Evolutionary conservation across 2,797 vertebrate genomes (phyloP).

Genomic region (Darevskia nairensis): DNA sequence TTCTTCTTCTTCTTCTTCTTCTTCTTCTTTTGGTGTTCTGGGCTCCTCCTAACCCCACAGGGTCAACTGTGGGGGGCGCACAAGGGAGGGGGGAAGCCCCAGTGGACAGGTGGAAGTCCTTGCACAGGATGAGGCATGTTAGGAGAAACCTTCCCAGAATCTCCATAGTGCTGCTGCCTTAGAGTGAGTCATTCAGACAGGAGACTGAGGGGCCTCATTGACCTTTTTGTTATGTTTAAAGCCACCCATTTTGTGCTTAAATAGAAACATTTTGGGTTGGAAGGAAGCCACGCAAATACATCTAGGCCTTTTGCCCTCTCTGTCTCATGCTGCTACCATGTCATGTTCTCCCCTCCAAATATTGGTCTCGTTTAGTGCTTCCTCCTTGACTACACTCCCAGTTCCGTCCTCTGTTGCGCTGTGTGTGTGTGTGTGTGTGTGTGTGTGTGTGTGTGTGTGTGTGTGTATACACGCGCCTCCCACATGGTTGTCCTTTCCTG

Average conservation of each 20-base stretch:
- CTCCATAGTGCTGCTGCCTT: not conserved
- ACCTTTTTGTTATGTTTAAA: constrained; percentile 18
- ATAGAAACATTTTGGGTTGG: constrained; percentile 20
- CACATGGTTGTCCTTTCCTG: not conserved
- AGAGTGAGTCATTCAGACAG: constrained; percentile 5
- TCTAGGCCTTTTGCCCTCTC: not conserved
- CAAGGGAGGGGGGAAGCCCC: no score
- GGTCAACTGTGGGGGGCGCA: no score
- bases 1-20: no score
- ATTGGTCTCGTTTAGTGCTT: not conserved
- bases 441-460: no score
- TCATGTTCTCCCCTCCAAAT: constrained; percentile 3
- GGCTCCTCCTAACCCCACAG: no score
- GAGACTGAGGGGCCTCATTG: not conserved
- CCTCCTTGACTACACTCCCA: not conserved
- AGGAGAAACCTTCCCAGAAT: no score
- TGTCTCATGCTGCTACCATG: not conserved
- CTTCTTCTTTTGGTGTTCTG: no score
- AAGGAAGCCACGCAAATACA: constrained; percentile 2
- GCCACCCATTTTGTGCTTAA: constrained; percentile 13
- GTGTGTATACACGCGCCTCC: not conserved
- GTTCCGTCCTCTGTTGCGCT: not conserved
- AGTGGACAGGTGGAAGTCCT: no score
- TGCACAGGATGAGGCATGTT: no score
- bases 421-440: no score